Evolutionary conservation across 2,113 vertebrate species (phyloP), one percentile per base, ranked within the genome.

Genomic region (Dunckerocampus dactyliophorus): DNA sequence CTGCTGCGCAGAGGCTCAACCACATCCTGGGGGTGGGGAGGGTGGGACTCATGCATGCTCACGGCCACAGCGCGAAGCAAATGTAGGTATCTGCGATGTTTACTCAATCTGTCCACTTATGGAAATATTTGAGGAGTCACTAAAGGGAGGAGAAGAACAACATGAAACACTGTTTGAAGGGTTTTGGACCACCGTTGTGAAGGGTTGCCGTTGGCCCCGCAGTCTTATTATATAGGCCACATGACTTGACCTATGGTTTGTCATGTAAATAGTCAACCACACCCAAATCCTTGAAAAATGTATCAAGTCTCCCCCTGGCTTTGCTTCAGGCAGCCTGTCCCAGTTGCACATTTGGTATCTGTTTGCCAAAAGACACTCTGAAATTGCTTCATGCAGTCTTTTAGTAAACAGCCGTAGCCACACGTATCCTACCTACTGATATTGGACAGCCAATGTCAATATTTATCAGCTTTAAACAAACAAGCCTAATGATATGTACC

Each of bases 51-150:
- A 63, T 57, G 74, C 63, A 7, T 17, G 57, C 55, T 63, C 76
- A 60, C 28, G 51, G 63, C 59, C 20, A 6, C 34, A 12, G 31
- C 43, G 0, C 64, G 51, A 39, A 73, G 65, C 65, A 47, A 59
- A 65, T 53, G 75, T 76, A 80, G 62, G 55, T 7, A n/a, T 62
- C 64, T 53, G 21, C 61, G 48, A 9, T 89, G 84, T 89, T 83
- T 86, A 79, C 81, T 52, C 86, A 76, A 34, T 77, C 72, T 82
- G 80, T 81, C 65, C 60, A 37, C 73, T 72, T 74, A 61, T 82
- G 84, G 78, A 82, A 82, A 82, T 82, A 82, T 85, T 79, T 85
- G 79, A 82, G 64, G 59, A 71, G 58, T 72, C 54, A 24, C 43
- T 62, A 66, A 9, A 8, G 0, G 1, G 55, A 54, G 19, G 2